Base-by-base conservation (phyloP, 1,140 invertebrate genomes). In the Cataglyphis hispanica region DNA sequence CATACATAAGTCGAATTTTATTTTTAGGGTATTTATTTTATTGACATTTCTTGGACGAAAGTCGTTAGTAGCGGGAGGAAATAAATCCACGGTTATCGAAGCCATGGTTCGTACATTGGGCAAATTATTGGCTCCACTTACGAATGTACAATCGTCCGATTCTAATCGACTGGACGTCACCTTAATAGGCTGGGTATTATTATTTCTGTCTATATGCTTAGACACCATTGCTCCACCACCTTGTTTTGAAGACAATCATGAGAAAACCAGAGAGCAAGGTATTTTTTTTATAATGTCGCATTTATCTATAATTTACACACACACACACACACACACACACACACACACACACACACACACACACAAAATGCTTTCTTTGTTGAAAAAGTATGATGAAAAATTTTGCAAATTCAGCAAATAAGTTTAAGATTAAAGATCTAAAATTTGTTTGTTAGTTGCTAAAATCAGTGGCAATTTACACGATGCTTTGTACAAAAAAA, bases 41-140 rank as follows among this genome's bases (percentile, higher is more conserved):
- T 94, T 99, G 61, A 97, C 98, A 70, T 98, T 98, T 93, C 96
- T 99, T 95, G 97, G 97, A 37, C 97, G 98, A 85, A 98, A 98
- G 91, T 97, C 97, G 80, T 94, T 98, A 84, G 95, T 96, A 25
- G 95, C 95, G 86, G 95, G 95, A n/a, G 94, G 95, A 40, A 96
- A 96, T 87, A 96, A 96, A 77, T 96, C 96, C 16, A 95, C 96
- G 25, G 96, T 97, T 19, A 94, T 97, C 22, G 96, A 97, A 90
- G 95, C 96, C 1, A 96, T 97, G 78, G 94, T 97, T 60, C 95
- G 95, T 72, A 96, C 96, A 0, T 92, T 97, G 43, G 95, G 96
- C 43, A 95, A 95, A 86, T 93, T 96, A 16, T 88, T 97, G 67
- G 92, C 94, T 37, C 95, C 96, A 31, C 93, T 97, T 85, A 95